phyloP scores from a whole-genome alignment of 1,140 invertebrate species.

The Zaprionus capensis region DNA sequence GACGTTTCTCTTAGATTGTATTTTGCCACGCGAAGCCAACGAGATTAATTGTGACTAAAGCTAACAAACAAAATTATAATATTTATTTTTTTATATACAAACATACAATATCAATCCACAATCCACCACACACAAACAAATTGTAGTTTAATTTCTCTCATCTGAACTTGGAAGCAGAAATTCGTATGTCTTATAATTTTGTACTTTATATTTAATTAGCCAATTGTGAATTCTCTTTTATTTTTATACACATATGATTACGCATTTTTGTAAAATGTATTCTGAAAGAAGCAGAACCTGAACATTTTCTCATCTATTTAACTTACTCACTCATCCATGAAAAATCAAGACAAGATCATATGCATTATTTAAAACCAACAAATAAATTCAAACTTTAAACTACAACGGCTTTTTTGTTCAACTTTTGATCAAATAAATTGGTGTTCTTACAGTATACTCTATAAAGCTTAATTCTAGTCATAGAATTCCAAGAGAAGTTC shows the following conservation, averaged over 20 bases:
- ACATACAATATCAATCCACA: background rate
- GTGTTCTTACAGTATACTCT: conserved; percentile 4
- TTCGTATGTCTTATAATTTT: conserved; percentile 28
- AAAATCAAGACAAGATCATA: conserved; percentile 47
- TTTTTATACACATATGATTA: conserved; percentile 19
- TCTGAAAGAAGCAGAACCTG: conserved; percentile 14
- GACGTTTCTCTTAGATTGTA: conserved; percentile 71
- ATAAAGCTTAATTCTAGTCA: conserved; percentile 45
- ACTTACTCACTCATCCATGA: conserved; percentile 40
- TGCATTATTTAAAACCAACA: conserved; percentile 56
- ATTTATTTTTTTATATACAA: conserved; percentile 24
- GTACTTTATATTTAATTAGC: conserved; percentile 66
- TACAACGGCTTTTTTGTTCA: conserved; percentile 37
- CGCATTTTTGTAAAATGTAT: conserved; percentile 53
- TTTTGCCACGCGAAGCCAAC: conserved; percentile 61
- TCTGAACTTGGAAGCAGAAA: background rate
- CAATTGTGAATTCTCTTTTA: conserved; percentile 55
- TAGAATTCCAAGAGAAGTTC: conserved; percentile 9
- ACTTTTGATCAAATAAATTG: conserved; percentile 16
- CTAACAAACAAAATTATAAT: conserved; percentile 41
- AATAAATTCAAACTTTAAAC: conserved; percentile 65
- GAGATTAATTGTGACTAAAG: conserved; percentile 75
- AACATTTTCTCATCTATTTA: conserved; percentile 47
- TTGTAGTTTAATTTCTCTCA: conserved; percentile 21
- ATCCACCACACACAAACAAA: conserved; percentile 10